Base-by-base conservation (phyloP, 2,888 invertebrate species). In the Epiblema foenella region DNA sequence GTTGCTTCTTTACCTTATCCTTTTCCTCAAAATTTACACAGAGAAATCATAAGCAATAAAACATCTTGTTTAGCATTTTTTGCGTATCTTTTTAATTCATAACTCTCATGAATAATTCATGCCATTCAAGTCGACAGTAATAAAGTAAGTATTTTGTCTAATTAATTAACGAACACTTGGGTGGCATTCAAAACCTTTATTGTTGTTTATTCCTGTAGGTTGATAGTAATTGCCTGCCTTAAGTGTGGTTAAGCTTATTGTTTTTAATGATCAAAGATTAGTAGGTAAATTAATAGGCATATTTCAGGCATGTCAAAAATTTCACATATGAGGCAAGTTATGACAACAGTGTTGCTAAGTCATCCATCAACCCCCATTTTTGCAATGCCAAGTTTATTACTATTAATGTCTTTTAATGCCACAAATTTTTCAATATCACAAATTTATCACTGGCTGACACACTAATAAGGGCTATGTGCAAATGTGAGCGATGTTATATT, bases 21-120 rank as follows among this genome's bases (percentile, higher is more conserved):
- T 15, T 37, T 54, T 39, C 39, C 15, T 33, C 9, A 9, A 29
- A 57, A 39, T 60, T 46, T 49, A 2, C 49, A 20, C 37, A 37
- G 17, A 46, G 29, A 57, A 65, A 65, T 57, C n/a, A 65, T 29
- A 46, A 66, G 29, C 33, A 57, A 66, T 57, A 18, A 49, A 57
- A 65, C 39, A 37, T 64, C n/a, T 57, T 20, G 20, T 20, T 29
- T 42, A 12, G 18, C 12, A n/a, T 8, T 15, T 54, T 60, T 64
- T 64, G 10, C 33, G 51, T 17, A 8, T n/a, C 62, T 20, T 20
- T 56, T 7, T 11, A 39, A 68, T 54, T 46, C 46, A 62, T 54
- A 68, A 68, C 37, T 0, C 12, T 46, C n/a, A 62, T 68, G 33
- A 68, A 56, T 33, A 49, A 56, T 62, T 33, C 33, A 29, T 56